Evolutionary conservation across 30 jellyfish, hydroid and myxozoan species (phyloP).

Genomic region (Aurelia aurita): DNA sequence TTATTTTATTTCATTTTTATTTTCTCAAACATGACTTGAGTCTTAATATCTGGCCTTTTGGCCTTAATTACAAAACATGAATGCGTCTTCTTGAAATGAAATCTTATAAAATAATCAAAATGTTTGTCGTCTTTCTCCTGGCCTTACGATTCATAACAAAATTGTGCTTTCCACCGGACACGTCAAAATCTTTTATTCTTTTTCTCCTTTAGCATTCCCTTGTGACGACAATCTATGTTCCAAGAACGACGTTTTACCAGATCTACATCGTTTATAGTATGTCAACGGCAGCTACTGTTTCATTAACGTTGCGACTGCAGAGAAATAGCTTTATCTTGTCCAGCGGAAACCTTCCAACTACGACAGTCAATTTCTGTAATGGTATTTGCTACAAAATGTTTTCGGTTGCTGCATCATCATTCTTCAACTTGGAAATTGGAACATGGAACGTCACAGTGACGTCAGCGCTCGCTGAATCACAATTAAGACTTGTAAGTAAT

Average conservation of each 20-base stretch:
- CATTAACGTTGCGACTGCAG: constrained; percentile 63
- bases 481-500: constrained; percentile 49
- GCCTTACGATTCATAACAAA: too few relatives aligned
- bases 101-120: too few relatives aligned
- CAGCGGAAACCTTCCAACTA: constrained; percentile 50
- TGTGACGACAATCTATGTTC: constrained; percentile 65
- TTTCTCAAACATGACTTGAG: too few relatives aligned
- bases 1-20: background rate
- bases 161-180: too few relatives aligned
- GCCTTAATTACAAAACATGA: too few relatives aligned
- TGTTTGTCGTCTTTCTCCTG: too few relatives aligned
- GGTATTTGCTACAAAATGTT: constrained; percentile 61
- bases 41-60: too few relatives aligned
- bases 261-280: constrained; percentile 73
- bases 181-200: background rate
- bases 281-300: constrained; percentile 15
- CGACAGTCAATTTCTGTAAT: constrained; percentile 36
- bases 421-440: constrained; percentile 45
- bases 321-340: constrained; percentile 33
- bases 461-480: constrained; percentile 25
- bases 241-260: constrained; percentile 69
- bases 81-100: too few relatives aligned
- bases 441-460: constrained; percentile 57
- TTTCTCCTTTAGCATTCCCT: constrained; percentile 35
- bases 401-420: constrained; percentile 12